Percentiles rank a stretch among this genome's conserved stretches.
Conservation (phyloP, 2,113 vertebrate species). For the Ploceus nigricollis region DNA sequence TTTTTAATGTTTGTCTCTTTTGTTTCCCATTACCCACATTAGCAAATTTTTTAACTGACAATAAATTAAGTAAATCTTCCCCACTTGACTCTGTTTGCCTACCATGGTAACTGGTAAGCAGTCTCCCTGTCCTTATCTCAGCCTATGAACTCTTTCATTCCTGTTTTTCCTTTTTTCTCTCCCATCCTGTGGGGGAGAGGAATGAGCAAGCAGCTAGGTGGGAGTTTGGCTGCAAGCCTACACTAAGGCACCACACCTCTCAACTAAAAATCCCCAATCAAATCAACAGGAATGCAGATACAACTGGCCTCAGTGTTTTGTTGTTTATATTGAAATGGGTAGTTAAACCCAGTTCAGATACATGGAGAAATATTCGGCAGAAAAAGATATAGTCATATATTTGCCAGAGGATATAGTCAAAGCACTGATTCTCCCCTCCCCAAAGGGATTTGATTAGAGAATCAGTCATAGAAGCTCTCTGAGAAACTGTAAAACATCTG, state of each 20-base stretch:
- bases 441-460: neutral
- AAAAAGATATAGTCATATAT: neutral
- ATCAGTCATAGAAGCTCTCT: neutral
- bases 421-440: neutral
- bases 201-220: neutral
- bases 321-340: neutral
- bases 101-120: neutral
- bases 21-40: neutral
- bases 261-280: neutral
- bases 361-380: neutral
- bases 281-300: neutral
- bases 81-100: neutral
- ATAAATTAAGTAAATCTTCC: neutral
- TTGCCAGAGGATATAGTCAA: neutral
- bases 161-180: neutral
- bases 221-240: neutral
- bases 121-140: neutral
- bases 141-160: neutral
- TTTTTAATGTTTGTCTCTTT: neutral
- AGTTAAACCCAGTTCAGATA: neutral
- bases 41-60: neutral
- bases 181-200: neutral
- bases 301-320: neutral
- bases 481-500: conserved; percentile 42
- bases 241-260: neutral